Evolutionary conservation across 2,888 invertebrate genomes (phyloP).

Genomic region (Cheilosia vulpina): DNA sequence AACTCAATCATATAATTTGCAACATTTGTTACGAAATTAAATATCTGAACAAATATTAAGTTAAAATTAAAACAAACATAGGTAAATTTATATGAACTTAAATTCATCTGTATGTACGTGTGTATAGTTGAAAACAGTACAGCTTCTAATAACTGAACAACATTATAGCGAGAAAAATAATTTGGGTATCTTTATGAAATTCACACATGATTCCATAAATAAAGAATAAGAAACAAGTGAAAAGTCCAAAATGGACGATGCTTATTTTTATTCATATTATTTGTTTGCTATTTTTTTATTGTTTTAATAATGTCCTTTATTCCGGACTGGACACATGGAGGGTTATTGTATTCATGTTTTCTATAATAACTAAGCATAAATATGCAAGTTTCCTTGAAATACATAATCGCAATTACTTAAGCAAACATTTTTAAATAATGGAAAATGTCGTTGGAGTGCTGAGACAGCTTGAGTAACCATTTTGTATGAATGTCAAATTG

Average conservation of each 20-base stretch:
- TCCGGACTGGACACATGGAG: too few species aligned
- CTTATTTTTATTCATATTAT: conserved; percentile 23
- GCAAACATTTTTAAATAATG: not conserved
- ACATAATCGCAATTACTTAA: not conserved
- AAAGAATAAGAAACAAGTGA: conserved; percentile 53
- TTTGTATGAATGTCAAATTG: conserved; percentile 14
- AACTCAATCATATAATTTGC: conserved; percentile 44
- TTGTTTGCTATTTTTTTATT: too few species aligned
- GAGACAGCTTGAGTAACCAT: conserved; percentile 34
- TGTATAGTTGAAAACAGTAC: conserved; percentile 7
- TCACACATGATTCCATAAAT: conserved; percentile 36
- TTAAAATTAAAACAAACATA: conserved; percentile 22
- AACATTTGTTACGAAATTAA: conserved; percentile 40
- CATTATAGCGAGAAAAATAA: conserved; percentile 18
- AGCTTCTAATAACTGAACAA: conserved; percentile 32
- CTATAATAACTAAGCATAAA: too few species aligned
- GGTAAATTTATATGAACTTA: conserved; percentile 17
- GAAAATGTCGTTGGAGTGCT: conserved; percentile 49
- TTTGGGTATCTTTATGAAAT: conserved; percentile 48
- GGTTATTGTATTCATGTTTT: not conserved
- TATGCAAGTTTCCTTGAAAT: too few species aligned
- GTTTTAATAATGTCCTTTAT: not conserved
- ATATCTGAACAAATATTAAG: conserved; percentile 22
- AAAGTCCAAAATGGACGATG: conserved; percentile 25
- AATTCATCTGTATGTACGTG: conserved; percentile 56